phyloP scores from a whole-genome alignment of 35 echinoderm and acorn worm species.

The Stichopus chloronotus region DNA sequence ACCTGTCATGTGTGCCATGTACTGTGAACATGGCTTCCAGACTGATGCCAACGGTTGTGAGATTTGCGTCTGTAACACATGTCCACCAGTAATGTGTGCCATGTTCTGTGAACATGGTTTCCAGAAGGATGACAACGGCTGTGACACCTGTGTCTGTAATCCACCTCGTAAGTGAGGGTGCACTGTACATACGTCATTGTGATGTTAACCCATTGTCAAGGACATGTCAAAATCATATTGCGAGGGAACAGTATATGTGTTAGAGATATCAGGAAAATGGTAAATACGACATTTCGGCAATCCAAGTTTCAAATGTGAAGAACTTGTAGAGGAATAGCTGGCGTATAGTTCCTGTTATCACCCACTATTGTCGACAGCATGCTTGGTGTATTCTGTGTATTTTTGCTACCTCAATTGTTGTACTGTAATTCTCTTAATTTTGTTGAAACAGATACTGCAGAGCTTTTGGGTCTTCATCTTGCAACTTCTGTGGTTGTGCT shows the following conservation, averaged over 20 bases:
- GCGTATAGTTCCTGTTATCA: too few species aligned
- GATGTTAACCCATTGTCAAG: conserved; percentile 50
- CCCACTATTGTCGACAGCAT: too few species aligned
- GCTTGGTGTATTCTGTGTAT: conserved; percentile 32
- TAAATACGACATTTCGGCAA: background rate
- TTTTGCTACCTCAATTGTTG: background rate
- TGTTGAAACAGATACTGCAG: background rate
- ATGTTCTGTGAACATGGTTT: conserved; percentile 47
- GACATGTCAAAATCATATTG: conserved; percentile 21
- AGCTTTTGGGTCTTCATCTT: background rate
- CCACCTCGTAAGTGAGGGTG: background rate
- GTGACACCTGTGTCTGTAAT: conserved; percentile 62
- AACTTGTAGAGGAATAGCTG: background rate
- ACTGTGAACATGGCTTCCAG: conserved; percentile 70
- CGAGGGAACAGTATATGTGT: background rate
- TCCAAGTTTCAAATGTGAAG: background rate
- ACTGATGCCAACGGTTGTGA: conserved; percentile 70
- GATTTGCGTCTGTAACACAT: conserved; percentile 49
- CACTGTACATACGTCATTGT: conserved; percentile 12
- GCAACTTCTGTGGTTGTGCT: background rate
- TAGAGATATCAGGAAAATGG: background rate
- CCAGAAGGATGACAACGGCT: background rate
- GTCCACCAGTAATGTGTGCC: background rate
- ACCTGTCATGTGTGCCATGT: conserved; percentile 58
- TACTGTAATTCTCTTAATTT: background rate